Base-by-base conservation (phyloP, 2,888 invertebrate species). In the Heliothis peltigera region DNA sequence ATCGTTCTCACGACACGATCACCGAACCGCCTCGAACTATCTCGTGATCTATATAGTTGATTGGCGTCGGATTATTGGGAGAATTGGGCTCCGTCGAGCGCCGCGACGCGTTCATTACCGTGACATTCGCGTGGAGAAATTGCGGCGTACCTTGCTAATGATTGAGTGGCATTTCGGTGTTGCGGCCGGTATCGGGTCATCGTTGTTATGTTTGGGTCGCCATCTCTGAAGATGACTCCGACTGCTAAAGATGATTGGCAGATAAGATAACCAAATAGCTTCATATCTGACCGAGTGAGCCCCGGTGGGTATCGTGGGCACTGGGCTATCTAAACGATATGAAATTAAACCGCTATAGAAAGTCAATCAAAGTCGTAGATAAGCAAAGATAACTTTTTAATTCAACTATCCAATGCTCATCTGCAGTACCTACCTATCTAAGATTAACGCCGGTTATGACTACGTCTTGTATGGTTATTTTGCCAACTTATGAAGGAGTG, bases 1-100 rank as follows among this genome's bases (percentile, higher is more conserved):
- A 91, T 90, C 91, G 91, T 94, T 95, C 94, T 94, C 94, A 95
- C 93, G 94, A 91, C 90, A 89, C 87, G 85, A 88, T 85, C 91
- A 83, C 86, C 86, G 90, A 89, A 88, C 86, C 87, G 87, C 85
- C 65, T 87, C 89, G 87, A 89, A 87, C 90, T 88, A 92, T 93
- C 91, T 92, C 87, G 86, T 91, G 92, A 91, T 93, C 95, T 91
- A 94, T 91, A 93, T 93, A 89, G 89, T 86, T 91, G 94, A 94
- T 95, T 94, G 91, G 92, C 87, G 85, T 89, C 92, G 91, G 91
- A 91, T 94, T 91, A 89, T 85, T 88, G 84, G 82, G 83, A 85
- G 87, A 93, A 93, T 92, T 91, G 85, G 91, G 88, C 84, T 90
- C 82, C 81, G 81, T 82, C 84, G 86, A 85, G 86, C 81, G 81